A percentile compares a stretch with the other conserved stretches of the same genome.
Evolutionary conservation across 2,888 invertebrate genomes (phyloP).

Genomic region (Ramazzottius varieornatus): DNA sequence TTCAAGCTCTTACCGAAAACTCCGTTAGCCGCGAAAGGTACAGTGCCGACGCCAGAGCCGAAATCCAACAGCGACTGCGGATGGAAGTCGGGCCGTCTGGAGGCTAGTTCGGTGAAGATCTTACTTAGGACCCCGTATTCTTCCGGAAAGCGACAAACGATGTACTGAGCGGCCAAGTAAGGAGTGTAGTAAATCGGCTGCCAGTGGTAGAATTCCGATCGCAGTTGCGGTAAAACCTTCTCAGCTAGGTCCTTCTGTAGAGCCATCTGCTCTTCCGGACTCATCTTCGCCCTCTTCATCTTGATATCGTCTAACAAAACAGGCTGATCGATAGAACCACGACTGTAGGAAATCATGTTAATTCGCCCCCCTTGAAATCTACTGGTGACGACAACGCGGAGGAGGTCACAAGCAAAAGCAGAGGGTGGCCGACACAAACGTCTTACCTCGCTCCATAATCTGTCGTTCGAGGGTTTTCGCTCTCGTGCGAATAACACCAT

Average conservation of each 20-base stretch:
- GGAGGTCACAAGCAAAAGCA: too few relatives aligned
- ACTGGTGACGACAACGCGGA: too few relatives aligned
- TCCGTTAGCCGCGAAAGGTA: constrained; percentile 38
- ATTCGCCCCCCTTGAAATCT: too few relatives aligned
- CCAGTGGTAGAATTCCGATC: constrained; percentile 2
- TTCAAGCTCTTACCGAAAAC: constrained; percentile 42
- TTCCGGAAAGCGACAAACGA: not conserved
- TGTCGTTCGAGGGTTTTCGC: not conserved
- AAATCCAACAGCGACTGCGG: constrained; percentile 61
- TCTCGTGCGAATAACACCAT: not conserved
- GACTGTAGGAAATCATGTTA: not conserved
- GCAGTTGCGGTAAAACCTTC: not conserved
- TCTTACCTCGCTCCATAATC: not conserved
- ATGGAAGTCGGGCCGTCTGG: constrained; percentile 31
- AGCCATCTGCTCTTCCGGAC: not conserved
- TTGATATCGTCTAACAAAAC: not conserved
- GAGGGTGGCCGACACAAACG: too few relatives aligned
- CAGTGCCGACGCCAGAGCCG: constrained; percentile 67
- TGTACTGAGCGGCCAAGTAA: not conserved
- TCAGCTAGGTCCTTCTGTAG: not conserved
- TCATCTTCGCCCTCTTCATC: not conserved
- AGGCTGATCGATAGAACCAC: not conserved
- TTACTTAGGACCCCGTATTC: not conserved
- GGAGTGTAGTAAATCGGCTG: not conserved
- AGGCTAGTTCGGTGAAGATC: not conserved